Base-by-base conservation (phyloP, 2,113 vertebrate species). In the Phalacrocorax aristotelis region DNA sequence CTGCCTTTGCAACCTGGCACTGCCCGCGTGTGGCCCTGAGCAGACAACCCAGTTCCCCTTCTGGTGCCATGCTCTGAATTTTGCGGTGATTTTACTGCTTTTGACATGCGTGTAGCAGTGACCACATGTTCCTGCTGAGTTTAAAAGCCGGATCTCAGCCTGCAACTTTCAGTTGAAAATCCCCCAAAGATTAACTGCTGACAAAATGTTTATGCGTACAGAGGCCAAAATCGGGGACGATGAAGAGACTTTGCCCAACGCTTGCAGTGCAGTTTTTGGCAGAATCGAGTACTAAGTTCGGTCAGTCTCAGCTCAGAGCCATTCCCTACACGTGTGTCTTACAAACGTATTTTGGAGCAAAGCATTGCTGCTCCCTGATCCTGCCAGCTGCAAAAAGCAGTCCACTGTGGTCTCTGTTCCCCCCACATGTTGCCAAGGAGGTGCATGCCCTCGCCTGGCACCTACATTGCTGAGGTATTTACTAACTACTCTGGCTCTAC, bases 331-430 rank as follows among this genome's bases (percentile, higher is more conserved):
- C 1, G 2, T 10, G 36, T 17, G 9, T 17, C 36, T 48, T 38
- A 42, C 19, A 64, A 86, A 76, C 1, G 40, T 14, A 14, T 16
- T 44, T 13, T 34, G 23, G 75, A 81, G 36, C 40, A 61, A 32
- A 42, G 58, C n/a, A 8, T 2, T 38, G 51, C 61, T 34, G 68
- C 46, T 57, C 21, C 83, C 55, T 17, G 15, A 55, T 36, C 25
- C 79, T n/a, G 57, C 71, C 52, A 71, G 65, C 36, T 49, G 34
- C 42, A 58, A 40, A 71, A 20, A 10, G 5, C 15, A 48, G 48
- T 46, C 14, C 49, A 13, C 23, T 0, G 0, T 1, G 4, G 7
- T 12, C 80, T 40, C 80, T 2, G 11, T 26, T 23, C 8, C 46
- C 49, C 54, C n/a, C 29, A n/a, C 5, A 8, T 48, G 46, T 30